Base-by-base conservation (phyloP, 2,797 vertebrate species). In the Melanotaenia nigrans region DNA sequence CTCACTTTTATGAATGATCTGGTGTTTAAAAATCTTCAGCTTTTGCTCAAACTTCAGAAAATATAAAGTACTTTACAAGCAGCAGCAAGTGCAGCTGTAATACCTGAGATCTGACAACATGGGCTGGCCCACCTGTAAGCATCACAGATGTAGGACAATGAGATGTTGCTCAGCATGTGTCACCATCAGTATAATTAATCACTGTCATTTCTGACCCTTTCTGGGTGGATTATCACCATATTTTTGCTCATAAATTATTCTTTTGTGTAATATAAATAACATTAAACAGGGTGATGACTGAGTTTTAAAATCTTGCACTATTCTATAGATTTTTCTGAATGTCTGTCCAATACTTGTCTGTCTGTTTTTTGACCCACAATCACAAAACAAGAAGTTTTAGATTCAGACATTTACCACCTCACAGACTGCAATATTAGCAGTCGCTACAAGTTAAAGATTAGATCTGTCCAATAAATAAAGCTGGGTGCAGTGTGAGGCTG, bases 121-220 rank as follows among this genome's bases (percentile, higher is more conserved):
- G 32, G 24, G 38, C 33, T 35, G 47, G 20, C 10, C 33, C 42
- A 63, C 75, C 82, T 63, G 65, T 12, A 13, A 22, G 9, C 24
- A 40, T 55, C 25, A 25, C 66, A 65, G 63, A 74, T 78, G 75
- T 42, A 54, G 75, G 71, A 79, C 78, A 64, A 74, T 47, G 65
- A 74, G 75, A 60, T 54, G 65, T 2, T 33, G 58, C 72, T 47
- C 70, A 9, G 32, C 28, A 22, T 4, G 59, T 35, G 24, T 59
- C n/a, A 2, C 76, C 85, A 85, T 89, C 81, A 82, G 11, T 38
- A 3, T 79, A 71, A 87, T 86, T 73, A 86, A 85, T 73, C 42
- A 77, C 81, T 63, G 55, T 67, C 28, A 83, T 58, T 64, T 40
- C 57, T 59, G 78, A 83, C 59, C 83, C 42, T 73, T 62, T 75